A percentile compares a stretch with the other conserved stretches of the same genome.
Conservation (phyloP, 2,113 vertebrate genomes). For the Cercocebus atys region DNA sequence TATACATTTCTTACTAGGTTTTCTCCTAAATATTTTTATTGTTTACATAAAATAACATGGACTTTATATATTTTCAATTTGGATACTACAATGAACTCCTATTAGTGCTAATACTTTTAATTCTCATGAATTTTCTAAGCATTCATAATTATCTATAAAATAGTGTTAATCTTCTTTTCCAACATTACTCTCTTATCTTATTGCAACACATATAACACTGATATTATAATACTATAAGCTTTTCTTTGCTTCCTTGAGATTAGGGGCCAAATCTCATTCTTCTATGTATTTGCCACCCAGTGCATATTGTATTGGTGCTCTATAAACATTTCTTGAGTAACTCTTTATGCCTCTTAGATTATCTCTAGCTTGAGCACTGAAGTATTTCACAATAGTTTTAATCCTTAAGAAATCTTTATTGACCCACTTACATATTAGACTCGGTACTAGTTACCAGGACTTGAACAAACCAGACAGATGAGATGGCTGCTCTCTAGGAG, state of each 20-base stretch:
- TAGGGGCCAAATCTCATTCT: not conserved
- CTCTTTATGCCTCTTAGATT: not conserved
- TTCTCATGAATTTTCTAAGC: not conserved
- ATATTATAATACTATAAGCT: not conserved
- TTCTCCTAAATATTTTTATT: not conserved
- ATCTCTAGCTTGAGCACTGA: not conserved
- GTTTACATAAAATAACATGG: not conserved
- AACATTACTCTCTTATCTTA: not conserved
- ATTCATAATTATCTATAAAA: not conserved
- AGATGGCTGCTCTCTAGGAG: not conserved
- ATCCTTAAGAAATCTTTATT: not conserved
- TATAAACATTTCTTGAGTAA: not conserved
- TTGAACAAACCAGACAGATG: not conserved
- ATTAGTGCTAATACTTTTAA: not conserved
- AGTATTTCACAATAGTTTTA: not conserved
- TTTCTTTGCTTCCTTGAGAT: not conserved
- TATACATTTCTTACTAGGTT: not conserved
- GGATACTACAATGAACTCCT: not conserved
- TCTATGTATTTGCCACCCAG: not conserved
- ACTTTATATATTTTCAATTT: not conserved
- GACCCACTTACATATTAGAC: not conserved
- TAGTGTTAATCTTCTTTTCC: not conserved
- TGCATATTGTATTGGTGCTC: not conserved
- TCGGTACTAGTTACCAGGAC: not conserved
- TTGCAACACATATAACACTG: not conserved